A percentile compares a stretch with the other conserved stretches of the same genome.
These are phyloP conservation scores for Acleris cristana DNA, from an alignment of 2,888 invertebrate species.

Conservation along the genomic window DNA sequence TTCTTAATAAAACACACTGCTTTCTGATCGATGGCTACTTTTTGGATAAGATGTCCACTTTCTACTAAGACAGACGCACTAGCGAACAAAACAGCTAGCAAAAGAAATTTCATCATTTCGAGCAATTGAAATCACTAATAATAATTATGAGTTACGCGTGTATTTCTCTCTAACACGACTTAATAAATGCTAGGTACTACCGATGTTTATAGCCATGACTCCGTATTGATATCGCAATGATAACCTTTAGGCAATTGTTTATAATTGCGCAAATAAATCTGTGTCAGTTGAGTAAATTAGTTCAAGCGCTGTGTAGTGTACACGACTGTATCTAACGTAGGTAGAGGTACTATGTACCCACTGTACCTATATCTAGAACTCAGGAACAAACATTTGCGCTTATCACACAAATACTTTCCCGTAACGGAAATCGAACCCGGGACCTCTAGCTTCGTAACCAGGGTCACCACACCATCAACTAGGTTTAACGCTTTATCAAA, in stretches of 20 bases:
- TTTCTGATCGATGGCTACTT: constrained; percentile 55
- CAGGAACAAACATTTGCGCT: too few species aligned
- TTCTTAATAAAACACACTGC: constrained; percentile 70
- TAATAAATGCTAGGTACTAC: constrained; percentile 51
- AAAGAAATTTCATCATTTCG: constrained; percentile 34
- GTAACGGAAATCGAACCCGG: too few species aligned
- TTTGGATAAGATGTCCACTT: neutral
- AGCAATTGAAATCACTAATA: neutral
- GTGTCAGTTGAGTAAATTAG: constrained; percentile 16
- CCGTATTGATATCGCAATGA: constrained; percentile 60
- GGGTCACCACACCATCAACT: too few species aligned
- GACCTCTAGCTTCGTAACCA: too few species aligned
- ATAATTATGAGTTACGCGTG: neutral
- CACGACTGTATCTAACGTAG: too few species aligned
- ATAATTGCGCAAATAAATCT: constrained; percentile 50
- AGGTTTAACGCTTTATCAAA: too few species aligned
- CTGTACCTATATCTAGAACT: too few species aligned
- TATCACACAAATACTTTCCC: too few species aligned
- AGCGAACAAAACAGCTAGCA: constrained; percentile 39
- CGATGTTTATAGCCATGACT: constrained; percentile 62
- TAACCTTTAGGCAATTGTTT: constrained; percentile 65
- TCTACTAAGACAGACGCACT: constrained; percentile 42
- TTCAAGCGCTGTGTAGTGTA: too few species aligned
- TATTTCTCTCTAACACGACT: constrained; percentile 38
- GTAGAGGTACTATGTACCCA: too few species aligned